A percentile compares a stretch with the other conserved stretches of the same genome.
Conservation (phyloP, 2,797 vertebrate genomes). For the Scyliorhinus canicula region DNA sequence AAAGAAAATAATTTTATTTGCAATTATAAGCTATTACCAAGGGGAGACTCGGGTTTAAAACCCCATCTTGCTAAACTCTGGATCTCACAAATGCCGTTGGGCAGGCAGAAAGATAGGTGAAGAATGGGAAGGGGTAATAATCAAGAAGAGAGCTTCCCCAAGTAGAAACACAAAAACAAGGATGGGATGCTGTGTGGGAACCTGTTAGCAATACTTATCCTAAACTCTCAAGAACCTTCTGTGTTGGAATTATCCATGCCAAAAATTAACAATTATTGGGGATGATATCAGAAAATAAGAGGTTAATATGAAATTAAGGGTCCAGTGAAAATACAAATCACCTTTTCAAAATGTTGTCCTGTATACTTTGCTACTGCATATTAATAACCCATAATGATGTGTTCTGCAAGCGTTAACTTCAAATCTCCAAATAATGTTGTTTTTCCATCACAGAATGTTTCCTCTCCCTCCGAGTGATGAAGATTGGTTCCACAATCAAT, state of each 20-base stretch:
- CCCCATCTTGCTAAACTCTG: not conserved
- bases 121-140: not conserved
- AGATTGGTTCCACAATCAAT: not conserved
- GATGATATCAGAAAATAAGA: not conserved
- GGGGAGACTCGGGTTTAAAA: not conserved
- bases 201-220: not conserved
- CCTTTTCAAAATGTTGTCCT: not conserved
- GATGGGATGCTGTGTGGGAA: not conserved
- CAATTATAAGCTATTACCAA: no score
- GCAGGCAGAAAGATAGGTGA: not conserved
- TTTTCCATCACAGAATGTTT: not conserved
- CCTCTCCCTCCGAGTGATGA: not conserved
- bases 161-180: not conserved
- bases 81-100: not conserved
- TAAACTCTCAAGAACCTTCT: not conserved
- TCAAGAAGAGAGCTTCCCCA: not conserved
- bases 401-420: not conserved
- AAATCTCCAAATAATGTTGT: not conserved
- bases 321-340: not conserved
- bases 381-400: not conserved
- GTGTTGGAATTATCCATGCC: not conserved
- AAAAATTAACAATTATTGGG: not conserved
- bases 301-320: not conserved
- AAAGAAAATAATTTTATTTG: no score
- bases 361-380: not conserved